Conservation (phyloP, 2,888 invertebrate genomes). For the Idaea biselata region DNA sequence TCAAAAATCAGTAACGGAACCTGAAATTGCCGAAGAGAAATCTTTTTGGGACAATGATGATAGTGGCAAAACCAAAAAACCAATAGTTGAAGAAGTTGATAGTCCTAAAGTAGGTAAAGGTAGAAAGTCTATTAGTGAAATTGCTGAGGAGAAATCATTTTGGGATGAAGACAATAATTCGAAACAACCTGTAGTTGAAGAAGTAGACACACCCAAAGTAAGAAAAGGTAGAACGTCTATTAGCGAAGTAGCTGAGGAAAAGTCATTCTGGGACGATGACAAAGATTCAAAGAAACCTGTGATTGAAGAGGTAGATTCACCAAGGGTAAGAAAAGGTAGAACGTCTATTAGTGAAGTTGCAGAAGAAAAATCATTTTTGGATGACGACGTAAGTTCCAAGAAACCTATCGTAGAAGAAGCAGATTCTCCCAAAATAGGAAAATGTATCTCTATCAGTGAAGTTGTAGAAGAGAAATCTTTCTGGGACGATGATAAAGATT, state of each 20-base stretch:
- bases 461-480: constrained; percentile 47
- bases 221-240: constrained; percentile 47
- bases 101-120: constrained; percentile 33
- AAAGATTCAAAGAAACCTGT: constrained; percentile 44
- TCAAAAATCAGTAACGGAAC: constrained; percentile 49
- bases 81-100: constrained; percentile 43
- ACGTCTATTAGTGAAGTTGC: constrained; percentile 46
- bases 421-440: constrained; percentile 23
- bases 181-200: constrained; percentile 46
- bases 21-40: constrained; percentile 51
- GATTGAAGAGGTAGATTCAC: constrained; percentile 41
- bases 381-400: constrained; percentile 46
- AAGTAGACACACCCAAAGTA: constrained; percentile 41
- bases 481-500: constrained; percentile 50
- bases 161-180: constrained; percentile 56
- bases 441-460: too few relatives aligned
- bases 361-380: constrained; percentile 55
- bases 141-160: constrained; percentile 47
- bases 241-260: constrained; percentile 50
- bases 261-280: constrained; percentile 51
- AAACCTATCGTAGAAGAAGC: constrained; percentile 38
- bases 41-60: constrained; percentile 52
- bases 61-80: constrained; percentile 46
- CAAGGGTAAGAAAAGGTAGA: constrained; percentile 33
- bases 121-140: constrained; percentile 45